phyloP scores from a whole-genome alignment of 2,888 invertebrate genomes.

The Thyatira batis region DNA sequence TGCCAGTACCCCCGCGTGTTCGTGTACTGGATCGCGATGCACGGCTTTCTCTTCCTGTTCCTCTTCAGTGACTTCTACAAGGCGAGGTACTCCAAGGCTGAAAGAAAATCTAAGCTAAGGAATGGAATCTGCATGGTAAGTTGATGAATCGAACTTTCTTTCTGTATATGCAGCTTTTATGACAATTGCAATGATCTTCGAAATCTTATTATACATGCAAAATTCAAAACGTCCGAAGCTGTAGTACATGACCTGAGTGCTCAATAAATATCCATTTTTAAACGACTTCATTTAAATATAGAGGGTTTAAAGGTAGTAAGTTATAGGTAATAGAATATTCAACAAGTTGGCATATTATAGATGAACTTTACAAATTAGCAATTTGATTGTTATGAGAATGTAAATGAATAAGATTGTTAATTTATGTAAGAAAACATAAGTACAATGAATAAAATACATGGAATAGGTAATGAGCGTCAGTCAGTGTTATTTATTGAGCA shows the following conservation, averaged over 20 bases:
- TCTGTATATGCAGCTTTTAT: no score
- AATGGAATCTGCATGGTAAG: conserved; percentile 87
- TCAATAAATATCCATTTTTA: no score
- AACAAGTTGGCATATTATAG: neutral
- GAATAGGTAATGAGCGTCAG: neutral
- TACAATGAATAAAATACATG: neutral
- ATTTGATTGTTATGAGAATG: neutral
- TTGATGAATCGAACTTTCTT: conserved; percentile 16
- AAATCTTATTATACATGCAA: no score
- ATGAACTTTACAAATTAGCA: neutral
- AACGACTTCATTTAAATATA: no score
- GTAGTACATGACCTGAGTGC: no score
- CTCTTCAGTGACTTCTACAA: conserved; percentile 98
- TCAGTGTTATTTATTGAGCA: neutral
- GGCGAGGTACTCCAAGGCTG: conserved; percentile 85
- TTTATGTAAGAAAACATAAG: neutral
- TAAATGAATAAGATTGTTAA: neutral
- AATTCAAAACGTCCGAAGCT: no score
- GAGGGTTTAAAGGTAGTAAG: no score
- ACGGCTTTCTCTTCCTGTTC: conserved; percentile 96
- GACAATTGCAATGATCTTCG: no score
- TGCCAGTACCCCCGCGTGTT: conserved; percentile 96
- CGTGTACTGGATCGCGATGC: conserved; percentile 97
- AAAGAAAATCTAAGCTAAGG: conserved; percentile 46
- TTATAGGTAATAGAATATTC: neutral